phyloP scores from a whole-genome alignment of 2,888 invertebrate species.

The Lepidocyrtoides sp. region DNA sequence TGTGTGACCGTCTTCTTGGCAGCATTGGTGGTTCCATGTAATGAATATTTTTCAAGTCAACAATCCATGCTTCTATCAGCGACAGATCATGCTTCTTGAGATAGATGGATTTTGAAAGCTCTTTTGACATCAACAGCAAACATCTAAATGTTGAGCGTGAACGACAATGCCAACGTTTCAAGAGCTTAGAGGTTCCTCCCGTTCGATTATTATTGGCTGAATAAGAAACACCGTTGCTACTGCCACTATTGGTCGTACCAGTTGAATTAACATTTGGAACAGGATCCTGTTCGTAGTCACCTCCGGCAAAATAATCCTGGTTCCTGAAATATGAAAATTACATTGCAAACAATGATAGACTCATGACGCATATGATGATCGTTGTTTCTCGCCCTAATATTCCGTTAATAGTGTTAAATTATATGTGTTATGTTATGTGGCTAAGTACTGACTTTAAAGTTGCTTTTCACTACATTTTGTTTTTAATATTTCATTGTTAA shows the following conservation, averaged over 20 bases:
- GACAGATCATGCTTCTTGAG: conserved; percentile 83
- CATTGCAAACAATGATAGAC: neutral
- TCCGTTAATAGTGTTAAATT: neutral
- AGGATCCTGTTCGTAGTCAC: conserved; percentile 78
- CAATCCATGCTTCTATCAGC: conserved; percentile 85
- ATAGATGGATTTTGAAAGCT: conserved; percentile 85
- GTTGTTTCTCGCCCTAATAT: neutral
- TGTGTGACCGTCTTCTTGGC: conserved; percentile 85
- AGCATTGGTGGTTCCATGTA: conserved; percentile 86
- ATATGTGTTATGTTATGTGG: no score
- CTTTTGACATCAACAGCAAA: conserved; percentile 85
- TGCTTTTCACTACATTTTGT: no score
- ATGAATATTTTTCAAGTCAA: conserved; percentile 85
- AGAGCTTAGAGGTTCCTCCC: conserved; percentile 81
- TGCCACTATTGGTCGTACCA: neutral
- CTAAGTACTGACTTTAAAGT: no score
- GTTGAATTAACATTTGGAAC: conserved; percentile 30
- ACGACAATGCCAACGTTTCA: conserved; percentile 86
- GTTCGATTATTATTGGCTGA: conserved; percentile 51
- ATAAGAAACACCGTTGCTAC: neutral
- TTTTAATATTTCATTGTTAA: no score
- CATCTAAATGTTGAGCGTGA: conserved; percentile 85
- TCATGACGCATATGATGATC: no score
- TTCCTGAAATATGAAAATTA: conserved; percentile 72
- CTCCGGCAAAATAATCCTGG: conserved; percentile 81